Evolutionary conservation across 2,888 invertebrate genomes (phyloP).

Genomic region (Drosophila aldrichi): DNA sequence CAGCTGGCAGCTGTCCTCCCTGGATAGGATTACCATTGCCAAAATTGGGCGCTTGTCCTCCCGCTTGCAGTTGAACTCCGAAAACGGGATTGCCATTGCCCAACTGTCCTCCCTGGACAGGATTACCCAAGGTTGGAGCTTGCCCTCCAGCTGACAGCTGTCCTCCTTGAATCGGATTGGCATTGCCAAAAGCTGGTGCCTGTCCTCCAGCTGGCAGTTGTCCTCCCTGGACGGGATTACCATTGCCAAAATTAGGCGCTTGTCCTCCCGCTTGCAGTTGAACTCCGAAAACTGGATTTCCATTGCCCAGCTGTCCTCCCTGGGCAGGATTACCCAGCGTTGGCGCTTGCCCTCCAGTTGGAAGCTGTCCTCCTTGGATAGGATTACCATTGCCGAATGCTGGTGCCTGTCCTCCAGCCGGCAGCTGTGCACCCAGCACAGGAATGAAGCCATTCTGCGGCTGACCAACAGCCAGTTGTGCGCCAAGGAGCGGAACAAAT

Average conservation of each 20-base stretch:
- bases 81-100: neutral
- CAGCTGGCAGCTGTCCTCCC: slow-evolving; percentile 32
- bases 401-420: slow-evolving; percentile 18
- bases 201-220: slow-evolving; percentile 34
- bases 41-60: neutral
- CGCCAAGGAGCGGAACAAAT: slow-evolving; percentile 25
- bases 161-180: neutral
- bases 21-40: neutral
- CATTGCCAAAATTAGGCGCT: slow-evolving; percentile 9
- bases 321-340: neutral
- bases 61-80: neutral
- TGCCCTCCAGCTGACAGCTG: slow-evolving; percentile 16
- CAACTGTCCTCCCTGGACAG: slow-evolving; percentile 23
- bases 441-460: slow-evolving; percentile 22
- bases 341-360: slow-evolving; percentile 29
- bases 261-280: slow-evolving; percentile 33
- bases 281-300: neutral
- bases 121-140: neutral
- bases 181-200: slow-evolving; percentile 21
- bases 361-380: slow-evolving; percentile 21
- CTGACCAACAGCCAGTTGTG: slow-evolving; percentile 43
- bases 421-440: slow-evolving; percentile 32
- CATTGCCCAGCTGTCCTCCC: slow-evolving; percentile 25
- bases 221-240: slow-evolving; percentile 5
- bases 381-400: slow-evolving; percentile 4